These are phyloP conservation scores for Caranx melampygus DNA, from an alignment of 2,113 vertebrate species.

Conservation along the genomic window DNA sequence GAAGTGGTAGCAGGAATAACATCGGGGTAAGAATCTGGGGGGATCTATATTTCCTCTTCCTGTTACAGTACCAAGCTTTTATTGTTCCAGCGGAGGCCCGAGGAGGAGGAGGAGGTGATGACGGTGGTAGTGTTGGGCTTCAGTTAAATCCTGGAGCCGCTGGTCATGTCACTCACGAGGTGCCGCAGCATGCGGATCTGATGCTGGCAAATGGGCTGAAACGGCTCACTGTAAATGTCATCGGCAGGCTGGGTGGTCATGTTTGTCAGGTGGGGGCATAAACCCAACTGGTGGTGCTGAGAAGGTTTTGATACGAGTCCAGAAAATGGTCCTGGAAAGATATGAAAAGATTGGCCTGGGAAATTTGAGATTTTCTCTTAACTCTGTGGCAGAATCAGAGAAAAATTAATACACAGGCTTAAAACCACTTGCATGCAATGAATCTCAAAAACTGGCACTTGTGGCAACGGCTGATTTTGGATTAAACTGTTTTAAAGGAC, in stretches of 20 bases:
- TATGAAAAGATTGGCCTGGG: slow-evolving; percentile 32
- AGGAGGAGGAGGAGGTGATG: slow-evolving; percentile 34
- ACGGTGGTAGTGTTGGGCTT: slow-evolving; percentile 36
- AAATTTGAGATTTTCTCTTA: slow-evolving; percentile 30
- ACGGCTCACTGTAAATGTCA: slow-evolving; percentile 66
- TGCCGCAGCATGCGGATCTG: slow-evolving; percentile 54
- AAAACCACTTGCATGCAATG: neutral
- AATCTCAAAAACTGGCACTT: neutral
- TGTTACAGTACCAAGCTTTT: slow-evolving; percentile 52
- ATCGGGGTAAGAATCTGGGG: slow-evolving; percentile 32
- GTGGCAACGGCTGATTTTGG: neutral
- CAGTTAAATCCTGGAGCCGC: slow-evolving; percentile 60
- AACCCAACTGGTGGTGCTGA: slow-evolving; percentile 67
- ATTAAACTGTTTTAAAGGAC: neutral
- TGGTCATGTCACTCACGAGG: slow-evolving; percentile 68
- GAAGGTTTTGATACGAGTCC: slow-evolving; percentile 63
- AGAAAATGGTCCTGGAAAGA: slow-evolving; percentile 48
- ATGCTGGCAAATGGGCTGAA: slow-evolving; percentile 71
- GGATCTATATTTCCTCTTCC: slow-evolving; percentile 50
- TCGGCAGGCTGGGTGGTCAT: slow-evolving; percentile 72
- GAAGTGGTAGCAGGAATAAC: slow-evolving; percentile 42
- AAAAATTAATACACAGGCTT: neutral
- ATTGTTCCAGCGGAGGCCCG: slow-evolving; percentile 49
- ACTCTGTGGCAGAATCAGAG: neutral
- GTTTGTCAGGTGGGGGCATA: slow-evolving; percentile 66